These are phyloP conservation scores for Vireo griseus DNA, from an alignment of 2,797 vertebrate species.

Conservation along the genomic window DNA sequence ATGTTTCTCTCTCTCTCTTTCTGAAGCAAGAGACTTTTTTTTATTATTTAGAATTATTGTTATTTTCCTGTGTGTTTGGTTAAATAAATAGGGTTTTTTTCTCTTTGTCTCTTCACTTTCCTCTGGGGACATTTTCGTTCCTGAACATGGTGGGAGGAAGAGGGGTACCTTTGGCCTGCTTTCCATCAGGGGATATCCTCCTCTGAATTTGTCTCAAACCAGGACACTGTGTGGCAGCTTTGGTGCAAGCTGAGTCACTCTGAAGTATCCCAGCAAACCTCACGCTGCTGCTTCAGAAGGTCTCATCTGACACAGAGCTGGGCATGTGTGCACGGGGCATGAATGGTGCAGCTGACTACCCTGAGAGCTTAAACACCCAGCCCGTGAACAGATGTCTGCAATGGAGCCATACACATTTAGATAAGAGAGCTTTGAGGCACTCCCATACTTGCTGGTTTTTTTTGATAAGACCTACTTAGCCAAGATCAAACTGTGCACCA, in stretches of 20 bases:
- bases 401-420: neutral
- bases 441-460: neutral
- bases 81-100: no score
- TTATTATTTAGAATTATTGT: no score
- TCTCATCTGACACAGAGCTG: neutral
- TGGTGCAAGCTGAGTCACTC: neutral
- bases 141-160: no score
- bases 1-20: no score
- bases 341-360: neutral
- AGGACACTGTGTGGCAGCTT: neutral
- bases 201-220: no score
- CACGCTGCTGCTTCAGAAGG: neutral
- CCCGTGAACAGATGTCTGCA: neutral
- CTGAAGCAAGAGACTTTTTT: no score
- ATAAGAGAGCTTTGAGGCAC: neutral
- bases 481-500: neutral
- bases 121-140: no score
- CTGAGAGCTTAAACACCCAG: neutral
- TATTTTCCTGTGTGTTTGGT: no score
- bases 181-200: no score
- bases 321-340: fast-evolving
- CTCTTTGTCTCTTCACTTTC: no score
- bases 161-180: no score
- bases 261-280: neutral
- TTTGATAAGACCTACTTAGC: neutral